Evolutionary conservation across 2,113 vertebrate genomes (phyloP).

Genomic region (Proteles cristata): DNA sequence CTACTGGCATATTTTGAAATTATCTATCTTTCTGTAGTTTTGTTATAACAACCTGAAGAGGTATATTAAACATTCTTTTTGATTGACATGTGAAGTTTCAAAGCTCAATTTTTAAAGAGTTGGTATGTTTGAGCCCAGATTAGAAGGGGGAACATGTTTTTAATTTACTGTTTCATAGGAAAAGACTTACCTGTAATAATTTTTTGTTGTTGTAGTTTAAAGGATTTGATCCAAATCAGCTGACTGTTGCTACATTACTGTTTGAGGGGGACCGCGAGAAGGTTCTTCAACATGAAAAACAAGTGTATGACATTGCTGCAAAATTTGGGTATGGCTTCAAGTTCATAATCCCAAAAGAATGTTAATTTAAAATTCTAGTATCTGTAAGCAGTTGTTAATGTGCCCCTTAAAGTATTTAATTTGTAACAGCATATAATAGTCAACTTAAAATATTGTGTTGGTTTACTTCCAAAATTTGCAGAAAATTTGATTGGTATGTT

Average conservation of each 20-base stretch:
- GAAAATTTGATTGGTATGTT: background rate
- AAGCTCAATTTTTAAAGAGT: slow-evolving; percentile 16
- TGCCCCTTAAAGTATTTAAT: slow-evolving; percentile 29
- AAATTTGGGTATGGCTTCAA: slow-evolving; percentile 95
- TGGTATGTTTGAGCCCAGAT: slow-evolving; percentile 40
- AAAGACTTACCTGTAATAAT: slow-evolving; percentile 37
- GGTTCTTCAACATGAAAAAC: slow-evolving; percentile 98
- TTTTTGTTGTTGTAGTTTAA: slow-evolving; percentile 91
- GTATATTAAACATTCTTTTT: background rate
- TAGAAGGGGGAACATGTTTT: slow-evolving; percentile 20
- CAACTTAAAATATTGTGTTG: slow-evolving; percentile 43
- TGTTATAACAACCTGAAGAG: background rate
- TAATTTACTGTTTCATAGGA: background rate
- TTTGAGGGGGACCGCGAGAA: slow-evolving; percentile 98
- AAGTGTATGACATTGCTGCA: slow-evolving; percentile 98
- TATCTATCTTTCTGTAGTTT: background rate
- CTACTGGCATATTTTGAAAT: slow-evolving; percentile 3
- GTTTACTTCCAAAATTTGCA: slow-evolving; percentile 39
- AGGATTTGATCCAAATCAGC: slow-evolving; percentile 95
- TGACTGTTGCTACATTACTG: slow-evolving; percentile 97
- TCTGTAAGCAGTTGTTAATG: slow-evolving; percentile 20
- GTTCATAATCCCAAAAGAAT: slow-evolving; percentile 59
- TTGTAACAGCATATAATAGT: slow-evolving; percentile 41
- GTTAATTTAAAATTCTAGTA: slow-evolving; percentile 21
- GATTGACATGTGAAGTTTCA: slow-evolving; percentile 15